Percentiles rank a stretch among this genome's conserved stretches.
Conservation (phyloP, 2,888 invertebrate species). For the Diachrysia chrysitis region DNA sequence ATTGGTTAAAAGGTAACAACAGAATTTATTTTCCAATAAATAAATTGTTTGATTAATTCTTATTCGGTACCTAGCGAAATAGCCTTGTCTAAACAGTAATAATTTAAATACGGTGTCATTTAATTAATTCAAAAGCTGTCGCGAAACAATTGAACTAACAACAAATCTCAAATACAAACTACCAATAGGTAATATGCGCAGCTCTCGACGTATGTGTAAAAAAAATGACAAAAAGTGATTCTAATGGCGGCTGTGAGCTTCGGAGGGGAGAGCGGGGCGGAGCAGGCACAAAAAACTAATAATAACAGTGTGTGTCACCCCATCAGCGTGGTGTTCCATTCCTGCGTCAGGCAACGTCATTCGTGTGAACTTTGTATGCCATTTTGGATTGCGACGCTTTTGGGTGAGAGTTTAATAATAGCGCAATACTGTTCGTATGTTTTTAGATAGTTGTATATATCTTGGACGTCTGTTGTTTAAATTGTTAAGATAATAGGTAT, state of each 20-base stretch:
- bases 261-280: slow-evolving; percentile 73
- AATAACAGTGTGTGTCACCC: slow-evolving; percentile 87
- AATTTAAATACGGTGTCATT: slow-evolving; percentile 31
- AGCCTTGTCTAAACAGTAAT: slow-evolving; percentile 6
- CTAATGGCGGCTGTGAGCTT: slow-evolving; percentile 79
- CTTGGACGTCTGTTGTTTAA: slow-evolving; percentile 33
- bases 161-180: slow-evolving; percentile 25
- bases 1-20: slow-evolving; percentile 38
- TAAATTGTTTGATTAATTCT: slow-evolving; percentile 9
- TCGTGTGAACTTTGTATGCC: slow-evolving; percentile 77
- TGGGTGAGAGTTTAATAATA: slow-evolving; percentile 58
- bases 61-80: slow-evolving; percentile 25
- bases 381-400: slow-evolving; percentile 73
- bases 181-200: slow-evolving; percentile 56
- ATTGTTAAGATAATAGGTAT: slow-evolving; percentile 31
- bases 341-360: slow-evolving; percentile 78
- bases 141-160: slow-evolving; percentile 14
- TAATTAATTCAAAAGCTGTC: slow-evolving; percentile 17
- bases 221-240: slow-evolving; percentile 81
- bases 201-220: slow-evolving; percentile 58
- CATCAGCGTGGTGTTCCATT: slow-evolving; percentile 80
- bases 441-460: slow-evolving; percentile 32
- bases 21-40: slow-evolving; percentile 15
- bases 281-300: slow-evolving; percentile 88
- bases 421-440: slow-evolving; percentile 50